Conservation (phyloP, 2,113 vertebrate genomes). For the Gnathonemus echidnorhynchus region DNA sequence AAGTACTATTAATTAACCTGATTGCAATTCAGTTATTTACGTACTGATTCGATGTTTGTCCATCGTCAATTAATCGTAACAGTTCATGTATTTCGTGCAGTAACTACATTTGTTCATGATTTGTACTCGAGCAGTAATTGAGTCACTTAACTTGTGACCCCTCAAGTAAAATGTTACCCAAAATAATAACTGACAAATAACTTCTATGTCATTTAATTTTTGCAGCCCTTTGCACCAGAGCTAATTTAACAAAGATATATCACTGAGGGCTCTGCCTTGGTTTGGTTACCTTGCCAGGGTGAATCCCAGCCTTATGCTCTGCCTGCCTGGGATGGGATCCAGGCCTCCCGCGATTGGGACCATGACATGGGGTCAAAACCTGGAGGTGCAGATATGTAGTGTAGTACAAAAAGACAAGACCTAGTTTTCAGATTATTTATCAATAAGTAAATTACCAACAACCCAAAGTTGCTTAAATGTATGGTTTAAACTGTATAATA, state of each 20-base stretch:
- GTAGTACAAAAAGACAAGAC: not conserved
- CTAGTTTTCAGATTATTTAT: not conserved
- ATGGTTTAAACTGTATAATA: not conserved
- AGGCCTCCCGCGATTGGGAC: not conserved
- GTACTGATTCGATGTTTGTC: too few relatives aligned
- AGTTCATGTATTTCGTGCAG: too few relatives aligned
- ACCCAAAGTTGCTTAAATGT: not conserved
- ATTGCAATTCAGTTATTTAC: too few relatives aligned
- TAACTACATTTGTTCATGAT: too few relatives aligned
- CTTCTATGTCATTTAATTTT: not conserved
- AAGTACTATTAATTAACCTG: too few relatives aligned
- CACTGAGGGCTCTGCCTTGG: not conserved
- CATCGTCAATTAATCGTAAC: too few relatives aligned
- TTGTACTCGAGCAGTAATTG: not conserved
- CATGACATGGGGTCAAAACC: not conserved
- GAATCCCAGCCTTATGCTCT: not conserved
- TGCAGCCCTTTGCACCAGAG: not conserved
- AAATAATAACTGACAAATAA: not conserved
- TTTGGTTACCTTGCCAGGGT: not conserved
- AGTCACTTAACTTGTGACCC: not conserved
- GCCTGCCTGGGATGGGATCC: not conserved
- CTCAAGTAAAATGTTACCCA: not conserved
- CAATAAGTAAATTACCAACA: not conserved
- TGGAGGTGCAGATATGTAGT: not conserved
- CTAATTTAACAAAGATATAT: not conserved